Base-by-base conservation (phyloP, 1,140 invertebrate genomes). In the Venustaconcha ellipsiformis region DNA sequence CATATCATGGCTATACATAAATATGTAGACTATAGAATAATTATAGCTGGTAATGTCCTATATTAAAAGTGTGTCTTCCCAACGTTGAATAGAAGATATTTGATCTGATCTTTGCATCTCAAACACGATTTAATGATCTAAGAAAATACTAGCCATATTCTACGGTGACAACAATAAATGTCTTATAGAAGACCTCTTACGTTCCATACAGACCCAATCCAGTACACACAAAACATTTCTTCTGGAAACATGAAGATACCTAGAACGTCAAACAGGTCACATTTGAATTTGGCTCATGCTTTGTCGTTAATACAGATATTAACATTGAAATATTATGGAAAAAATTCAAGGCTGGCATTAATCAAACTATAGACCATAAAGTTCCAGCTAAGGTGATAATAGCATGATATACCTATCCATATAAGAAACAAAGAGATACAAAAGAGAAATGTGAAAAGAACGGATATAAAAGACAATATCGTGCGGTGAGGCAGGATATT, bases 401-500 rank as follows among this genome's bases (percentile, higher is more conserved):
- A 59, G 58, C 60, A 2, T 65, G 23, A 67, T 48, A 76, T 30
- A 56, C 68, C n/a, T 37, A 76, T 30, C 74, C 68, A 58, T 76
- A 15, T 48, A 65, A 3, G 67, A 48, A 15, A 70, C 67, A 71
- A 6, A 76, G 69, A 66, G 56, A 70, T 23, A 72, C 67, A 75
- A 72, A 56, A 55, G 1, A 66, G 17, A 71, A 71, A 60, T 6
- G 69, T 58, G 64, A 67, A n/a, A 66, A 18, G 26, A 57, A 72
- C 14, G 55, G 68, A 23, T 64, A 64, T 17, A 72, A 67, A 23
- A 26, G 68, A 64, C 26, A 30, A 56, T 20, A 65, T 11, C 62
- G 72, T 67, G 66, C 20, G 57, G 57, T 57, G 58, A 8, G 59
- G n/a, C 20, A 26, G 57, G 14, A 57, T 18, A 20, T 23, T 37